These are phyloP conservation scores for Tinea pellionella DNA, from an alignment of 2,888 invertebrate species.

Conservation along the genomic window DNA sequence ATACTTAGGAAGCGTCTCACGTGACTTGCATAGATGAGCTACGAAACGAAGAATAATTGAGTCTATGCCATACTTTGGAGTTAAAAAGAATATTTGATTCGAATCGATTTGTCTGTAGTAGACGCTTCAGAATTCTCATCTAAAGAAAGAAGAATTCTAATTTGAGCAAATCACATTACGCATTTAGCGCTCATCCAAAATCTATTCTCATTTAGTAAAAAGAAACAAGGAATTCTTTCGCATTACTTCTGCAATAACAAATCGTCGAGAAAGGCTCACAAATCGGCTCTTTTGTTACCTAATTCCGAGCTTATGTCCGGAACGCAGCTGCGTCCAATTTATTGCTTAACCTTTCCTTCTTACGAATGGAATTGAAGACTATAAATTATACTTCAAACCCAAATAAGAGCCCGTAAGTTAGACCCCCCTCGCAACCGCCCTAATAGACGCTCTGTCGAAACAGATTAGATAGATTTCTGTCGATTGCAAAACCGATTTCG, in stretches of 20 bases:
- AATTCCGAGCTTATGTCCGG: conserved; percentile 57
- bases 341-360: conserved; percentile 62
- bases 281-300: conserved; percentile 58
- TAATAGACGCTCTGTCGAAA: conserved; percentile 53
- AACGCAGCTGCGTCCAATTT: conserved; percentile 57
- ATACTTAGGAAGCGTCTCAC: neutral
- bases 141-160: too few species aligned
- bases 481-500: conserved; percentile 4
- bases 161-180: neutral
- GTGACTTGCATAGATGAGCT: neutral
- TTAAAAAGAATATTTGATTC: too few species aligned
- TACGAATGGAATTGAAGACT: conserved; percentile 63
- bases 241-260: conserved; percentile 13
- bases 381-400: conserved; percentile 68
- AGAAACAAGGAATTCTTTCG: conserved; percentile 4
- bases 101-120: too few species aligned
- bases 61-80: too few species aligned
- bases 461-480: conserved; percentile 39
- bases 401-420: conserved; percentile 36
- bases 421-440: conserved; percentile 24
- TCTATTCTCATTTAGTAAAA: neutral
- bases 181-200: neutral
- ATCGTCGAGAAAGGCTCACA: conserved; percentile 33
- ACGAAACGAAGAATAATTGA: too few species aligned
- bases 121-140: too few species aligned